phyloP scores from a whole-genome alignment of 2,113 vertebrate species.

The Gopherus evgoodei region DNA sequence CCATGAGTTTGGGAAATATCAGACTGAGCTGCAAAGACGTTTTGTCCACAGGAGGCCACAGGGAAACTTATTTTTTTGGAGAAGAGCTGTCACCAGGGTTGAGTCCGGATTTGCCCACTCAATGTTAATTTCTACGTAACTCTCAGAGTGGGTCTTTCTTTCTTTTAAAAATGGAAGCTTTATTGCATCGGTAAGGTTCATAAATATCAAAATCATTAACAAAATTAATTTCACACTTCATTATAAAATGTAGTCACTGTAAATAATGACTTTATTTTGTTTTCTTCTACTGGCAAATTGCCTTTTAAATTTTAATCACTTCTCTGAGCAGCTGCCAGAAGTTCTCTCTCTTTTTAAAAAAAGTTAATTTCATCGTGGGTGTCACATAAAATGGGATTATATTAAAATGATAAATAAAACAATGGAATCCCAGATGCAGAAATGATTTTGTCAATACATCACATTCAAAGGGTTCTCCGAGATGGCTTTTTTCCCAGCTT shows the following conservation, averaged over 20 bases:
- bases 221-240: conserved; percentile 64
- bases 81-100: conserved; percentile 46
- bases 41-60: neutral
- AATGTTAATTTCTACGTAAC: neutral
- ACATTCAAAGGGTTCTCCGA: neutral
- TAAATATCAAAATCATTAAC: conserved; percentile 57
- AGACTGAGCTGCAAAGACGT: neutral
- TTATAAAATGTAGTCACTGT: conserved; percentile 59
- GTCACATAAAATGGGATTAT: conserved; percentile 38
- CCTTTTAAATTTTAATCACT: conserved; percentile 73
- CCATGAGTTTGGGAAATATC: neutral
- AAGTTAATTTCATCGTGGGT: conserved; percentile 55
- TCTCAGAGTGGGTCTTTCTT: neutral
- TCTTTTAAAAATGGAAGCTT: neutral
- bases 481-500: neutral
- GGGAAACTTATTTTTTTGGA: neutral
- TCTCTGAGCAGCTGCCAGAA: conserved; percentile 52
- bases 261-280: conserved; percentile 73
- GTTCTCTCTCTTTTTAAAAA: conserved; percentile 9
- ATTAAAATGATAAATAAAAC: conserved; percentile 59
- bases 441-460: conserved; percentile 19
- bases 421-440: conserved; percentile 25
- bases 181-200: neutral
- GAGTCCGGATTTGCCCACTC: conserved; percentile 26
- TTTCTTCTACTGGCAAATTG: conserved; percentile 60